Base-by-base conservation (phyloP, 1,140 invertebrate genomes). In the Episyrphus balteatus region DNA sequence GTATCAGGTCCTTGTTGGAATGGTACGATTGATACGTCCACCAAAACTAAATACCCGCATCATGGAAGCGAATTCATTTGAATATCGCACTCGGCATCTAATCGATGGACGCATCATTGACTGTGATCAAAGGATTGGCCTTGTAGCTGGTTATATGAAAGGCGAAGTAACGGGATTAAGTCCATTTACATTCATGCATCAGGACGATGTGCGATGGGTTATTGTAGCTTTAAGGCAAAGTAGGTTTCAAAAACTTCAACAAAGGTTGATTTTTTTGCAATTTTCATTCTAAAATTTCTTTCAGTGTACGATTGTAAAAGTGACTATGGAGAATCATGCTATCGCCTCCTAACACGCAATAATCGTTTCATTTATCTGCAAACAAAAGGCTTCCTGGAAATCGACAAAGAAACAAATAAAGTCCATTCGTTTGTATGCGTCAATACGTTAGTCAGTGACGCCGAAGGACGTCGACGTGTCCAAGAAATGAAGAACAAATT, bases 121-220 rank as follows among this genome's bases (percentile, higher is more conserved):
- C 53, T 84, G 83, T 48, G 88, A 93, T 68, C 86, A 91, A 51
- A 77, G 88, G 52, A 88, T 92, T 49, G 84, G 86, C 0, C 72
- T 86, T 14, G 82, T 90, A 2, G 84, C 87, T 26, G 89, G 88
- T 2, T 90, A 90, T 62, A 79, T 92, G 78, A 79, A 80, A 1
- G 79, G 86, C 44, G 88, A 92, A 70, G 84, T 92, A 9, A 75
- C 76, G 18, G 87, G 87, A 7, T 62, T 80, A 31, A 88, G 82
- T 50, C 88, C 86, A 0, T 91, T 92, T 59, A 80, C 79, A 48
- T 92, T 85, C 58, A 91, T 92, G 80, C 86, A 89, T 66, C 77
- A 79, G 44, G 85, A 91, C 42, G 89, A 92, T 62, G 82, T 87
- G 6, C 75, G 80, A 51, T 91, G 84, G 80, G 82, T 87, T 10